A percentile compares a stretch with the other conserved stretches of the same genome.
Evolutionary conservation across 1,140 invertebrate species (phyloP).

Genomic region (Luehdorfia chinensis): DNA sequence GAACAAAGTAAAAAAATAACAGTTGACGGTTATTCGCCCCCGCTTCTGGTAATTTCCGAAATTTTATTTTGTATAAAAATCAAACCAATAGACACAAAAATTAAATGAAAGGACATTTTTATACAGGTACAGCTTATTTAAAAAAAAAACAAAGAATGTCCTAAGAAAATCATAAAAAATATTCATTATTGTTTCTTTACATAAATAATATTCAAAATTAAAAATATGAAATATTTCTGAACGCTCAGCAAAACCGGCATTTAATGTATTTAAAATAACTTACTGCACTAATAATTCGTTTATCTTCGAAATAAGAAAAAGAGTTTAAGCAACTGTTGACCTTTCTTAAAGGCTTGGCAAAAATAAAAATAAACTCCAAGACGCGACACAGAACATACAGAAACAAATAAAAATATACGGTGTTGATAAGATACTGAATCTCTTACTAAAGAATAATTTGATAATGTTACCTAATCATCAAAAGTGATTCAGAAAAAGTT

Average conservation of each 20-base stretch:
- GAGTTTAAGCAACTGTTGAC: constrained; percentile 5
- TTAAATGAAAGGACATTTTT: no score
- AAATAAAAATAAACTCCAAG: constrained; percentile 6
- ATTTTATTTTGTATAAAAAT: no score
- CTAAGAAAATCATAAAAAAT: no score
- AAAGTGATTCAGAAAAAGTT: constrained; percentile 9
- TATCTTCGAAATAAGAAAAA: constrained; percentile 10
- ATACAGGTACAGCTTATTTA: no score
- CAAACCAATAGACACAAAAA: no score
- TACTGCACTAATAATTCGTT: constrained; percentile 4
- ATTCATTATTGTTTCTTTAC: no score
- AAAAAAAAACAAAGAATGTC: no score
- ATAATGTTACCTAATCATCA: constrained; percentile 4
- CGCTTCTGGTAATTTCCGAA: no score
- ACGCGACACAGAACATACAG: not conserved
- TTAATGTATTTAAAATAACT: not conserved
- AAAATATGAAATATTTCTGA: no score
- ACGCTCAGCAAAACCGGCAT: not conserved
- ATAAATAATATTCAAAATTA: no score
- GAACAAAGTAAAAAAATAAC: not conserved
- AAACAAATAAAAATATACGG: not conserved
- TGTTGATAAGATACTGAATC: not conserved
- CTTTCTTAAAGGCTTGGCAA: not conserved
- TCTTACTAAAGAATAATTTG: not conserved
- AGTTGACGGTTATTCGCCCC: not conserved